Evolutionary conservation across 2,797 vertebrate genomes (phyloP).

Genomic region (Arrhamphus sclerolepis): DNA sequence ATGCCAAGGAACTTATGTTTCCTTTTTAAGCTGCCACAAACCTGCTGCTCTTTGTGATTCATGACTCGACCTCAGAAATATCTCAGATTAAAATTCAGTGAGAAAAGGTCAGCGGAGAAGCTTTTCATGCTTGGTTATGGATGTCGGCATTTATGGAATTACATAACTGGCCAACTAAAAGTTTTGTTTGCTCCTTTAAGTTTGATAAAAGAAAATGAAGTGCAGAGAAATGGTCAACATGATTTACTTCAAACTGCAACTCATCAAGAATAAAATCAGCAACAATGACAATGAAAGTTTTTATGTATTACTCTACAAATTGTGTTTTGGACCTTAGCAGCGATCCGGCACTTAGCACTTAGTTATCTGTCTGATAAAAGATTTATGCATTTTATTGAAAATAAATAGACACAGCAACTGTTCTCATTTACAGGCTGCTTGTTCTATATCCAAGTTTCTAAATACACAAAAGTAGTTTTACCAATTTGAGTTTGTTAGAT

Average conservation of each 20-base stretch:
- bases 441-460: neutral
- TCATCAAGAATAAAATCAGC: too few species aligned
- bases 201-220: too few species aligned
- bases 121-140: neutral
- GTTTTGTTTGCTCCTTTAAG: neutral
- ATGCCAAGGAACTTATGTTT: conserved; percentile 9
- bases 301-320: neutral
- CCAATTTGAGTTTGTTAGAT: too few species aligned
- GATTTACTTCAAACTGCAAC: too few species aligned
- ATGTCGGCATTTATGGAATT: neutral
- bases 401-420: too few species aligned
- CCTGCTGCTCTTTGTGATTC: conserved; percentile 15
- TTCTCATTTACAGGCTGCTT: fast-evolving
- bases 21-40: conserved; percentile 8
- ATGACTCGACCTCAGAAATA: neutral
- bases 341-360: too few species aligned
- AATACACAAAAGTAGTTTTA: too few species aligned
- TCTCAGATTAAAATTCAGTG: conserved; percentile 6
- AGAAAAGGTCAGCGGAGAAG: conserved; percentile 4
- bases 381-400: too few species aligned
- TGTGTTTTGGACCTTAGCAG: neutral
- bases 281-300: too few species aligned
- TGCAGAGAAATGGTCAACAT: too few species aligned
- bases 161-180: neutral
- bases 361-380: too few species aligned